Base-by-base conservation (phyloP, 2,113 vertebrate genomes). In the Eira barbara region DNA sequence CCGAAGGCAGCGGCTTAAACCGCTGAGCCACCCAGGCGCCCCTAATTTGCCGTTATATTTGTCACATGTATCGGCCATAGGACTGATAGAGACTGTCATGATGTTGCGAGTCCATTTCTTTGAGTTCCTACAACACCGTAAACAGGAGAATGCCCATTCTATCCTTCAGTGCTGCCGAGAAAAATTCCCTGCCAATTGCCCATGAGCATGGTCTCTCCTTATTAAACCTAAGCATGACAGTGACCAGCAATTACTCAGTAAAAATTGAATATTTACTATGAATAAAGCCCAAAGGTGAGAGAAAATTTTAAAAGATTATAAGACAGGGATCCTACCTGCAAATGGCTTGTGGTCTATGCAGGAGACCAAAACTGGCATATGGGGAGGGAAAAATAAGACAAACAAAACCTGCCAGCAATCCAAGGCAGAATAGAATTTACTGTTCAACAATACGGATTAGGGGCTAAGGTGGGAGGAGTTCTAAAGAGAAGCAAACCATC, bases 31-130 rank as follows among this genome's bases (percentile, higher is more conserved):
- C n/a, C n/a, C n/a, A n/a, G n/a, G n/a, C n/a, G n/a, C n/a, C n/a
- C n/a, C n/a, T 85, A 87, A 94, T 42, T 55, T 93, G 27, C 29
- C 49, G 2, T 91, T 91, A 49, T 89, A 97, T 97, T 89, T 85
- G 69, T 87, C 47, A 71, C 20, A 5, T 76, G 14, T 11, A 57
- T 21, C 69, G 8, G 20, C 27, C 27, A 63, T 12, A 65, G 76
- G 85, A 89, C 39, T 73, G 20, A 42, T 25, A 59, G 61, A 79
- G 29, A 86, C 49, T 67, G 6, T 39, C 52, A 31, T 45, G 34
- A 45, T 29, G 45, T 82, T 89, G 36, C 36, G 57, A 49, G 18
- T 47, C 13, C 31, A 85, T 86, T 91, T 61, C 49, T 69, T 92
- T 63, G 52, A 94, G 73, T 89, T 88, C 20, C 61, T 47, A 13